A percentile compares a stretch with the other conserved stretches of the same genome.
Evolutionary conservation across 35 echinoderm and acorn worm species (phyloP).

Genomic region (Apostichopus parvimensis): DNA sequence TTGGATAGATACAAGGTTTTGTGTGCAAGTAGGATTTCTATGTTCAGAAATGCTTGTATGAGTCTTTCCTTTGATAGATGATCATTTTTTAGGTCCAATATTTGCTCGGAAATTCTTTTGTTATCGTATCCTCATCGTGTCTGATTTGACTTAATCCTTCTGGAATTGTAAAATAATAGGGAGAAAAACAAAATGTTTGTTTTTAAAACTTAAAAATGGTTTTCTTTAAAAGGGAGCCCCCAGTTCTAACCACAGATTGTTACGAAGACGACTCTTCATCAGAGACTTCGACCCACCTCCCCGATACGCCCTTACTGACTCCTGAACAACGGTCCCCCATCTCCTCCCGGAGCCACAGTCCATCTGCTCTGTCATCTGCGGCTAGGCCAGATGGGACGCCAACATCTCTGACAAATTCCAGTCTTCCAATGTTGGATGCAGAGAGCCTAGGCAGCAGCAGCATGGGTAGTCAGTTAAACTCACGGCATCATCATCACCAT

Average conservation of each 20-base stretch:
- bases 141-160: too few relatives aligned
- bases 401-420: conserved; percentile 59
- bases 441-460: conserved; percentile 69
- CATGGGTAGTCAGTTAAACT: conserved; percentile 53
- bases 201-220: conserved; percentile 1
- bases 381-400: conserved; percentile 27
- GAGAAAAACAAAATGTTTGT: background rate
- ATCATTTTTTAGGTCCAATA: too few relatives aligned
- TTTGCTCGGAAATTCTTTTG: too few relatives aligned
- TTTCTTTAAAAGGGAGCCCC: conserved; percentile 76
- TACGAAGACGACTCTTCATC: conserved; percentile 78
- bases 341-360: conserved; percentile 66
- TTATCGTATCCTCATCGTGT: too few relatives aligned
- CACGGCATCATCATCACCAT: background rate
- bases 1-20: too few relatives aligned
- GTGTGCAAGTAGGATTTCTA: too few relatives aligned
- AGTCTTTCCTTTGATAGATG: too few relatives aligned
- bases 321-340: conserved; percentile 76
- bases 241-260: conserved; percentile 83
- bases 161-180: background rate
- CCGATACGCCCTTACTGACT: conserved; percentile 82
- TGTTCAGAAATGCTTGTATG: too few relatives aligned
- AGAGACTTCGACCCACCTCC: conserved; percentile 73
- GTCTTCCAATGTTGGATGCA: conserved; percentile 83
- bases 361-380: conserved; percentile 39